These are phyloP conservation scores for Vombatus ursinus DNA, from an alignment of 2,113 vertebrate species.

Conservation along the genomic window DNA sequence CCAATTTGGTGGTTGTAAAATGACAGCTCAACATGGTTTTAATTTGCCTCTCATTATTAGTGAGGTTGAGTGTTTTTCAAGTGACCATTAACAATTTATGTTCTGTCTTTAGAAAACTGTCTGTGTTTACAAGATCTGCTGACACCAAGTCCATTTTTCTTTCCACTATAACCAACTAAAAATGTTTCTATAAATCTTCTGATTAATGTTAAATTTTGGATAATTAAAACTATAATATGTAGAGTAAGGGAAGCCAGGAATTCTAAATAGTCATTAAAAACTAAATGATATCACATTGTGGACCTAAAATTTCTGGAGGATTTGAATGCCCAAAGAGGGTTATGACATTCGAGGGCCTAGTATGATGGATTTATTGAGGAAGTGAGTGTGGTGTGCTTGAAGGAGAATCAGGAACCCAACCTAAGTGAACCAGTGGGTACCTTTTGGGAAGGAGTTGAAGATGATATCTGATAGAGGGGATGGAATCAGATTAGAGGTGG, in stretches of 20 bases:
- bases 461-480: background rate
- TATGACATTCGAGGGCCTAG: background rate
- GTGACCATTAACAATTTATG: background rate
- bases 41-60: background rate
- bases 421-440: background rate
- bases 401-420: background rate
- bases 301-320: background rate
- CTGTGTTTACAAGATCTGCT: background rate
- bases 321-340: background rate
- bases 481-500: background rate
- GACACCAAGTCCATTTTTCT: background rate
- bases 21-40: background rate
- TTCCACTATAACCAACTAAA: background rate
- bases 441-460: background rate
- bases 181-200: background rate
- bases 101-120: background rate
- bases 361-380: background rate
- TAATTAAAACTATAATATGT: background rate
- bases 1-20: background rate
- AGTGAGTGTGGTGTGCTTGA: background rate
- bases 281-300: background rate
- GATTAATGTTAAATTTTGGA: background rate
- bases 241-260: background rate
- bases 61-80: background rate
- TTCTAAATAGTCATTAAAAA: background rate